Evolutionary conservation across 2,797 vertebrate genomes (phyloP).

Genomic region (Gastrophryne carolinensis): DNA sequence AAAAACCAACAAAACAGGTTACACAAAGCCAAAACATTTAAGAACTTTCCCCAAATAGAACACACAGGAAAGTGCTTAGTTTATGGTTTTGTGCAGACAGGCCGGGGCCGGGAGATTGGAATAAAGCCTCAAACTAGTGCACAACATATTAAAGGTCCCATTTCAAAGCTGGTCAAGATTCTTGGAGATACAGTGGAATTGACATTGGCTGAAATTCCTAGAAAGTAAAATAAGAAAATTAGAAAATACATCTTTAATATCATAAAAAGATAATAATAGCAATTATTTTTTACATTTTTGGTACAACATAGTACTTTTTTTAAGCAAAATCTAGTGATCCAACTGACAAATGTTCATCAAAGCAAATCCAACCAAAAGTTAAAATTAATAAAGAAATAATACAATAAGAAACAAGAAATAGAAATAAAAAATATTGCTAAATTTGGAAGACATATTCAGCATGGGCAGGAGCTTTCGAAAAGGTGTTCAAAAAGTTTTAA

Average conservation of each 20-base stretch:
- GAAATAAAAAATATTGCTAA: too few relatives aligned
- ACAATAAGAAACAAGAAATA: neutral
- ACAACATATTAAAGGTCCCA: neutral
- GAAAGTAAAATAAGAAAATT: neutral
- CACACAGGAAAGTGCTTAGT: slow-evolving; percentile 12
- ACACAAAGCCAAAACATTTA: slow-evolving; percentile 23
- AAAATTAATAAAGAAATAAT: neutral
- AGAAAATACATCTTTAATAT: neutral
- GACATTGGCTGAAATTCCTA: neutral
- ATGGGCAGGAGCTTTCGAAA: too few relatives aligned
- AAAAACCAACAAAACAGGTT: neutral
- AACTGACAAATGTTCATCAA: too few relatives aligned
- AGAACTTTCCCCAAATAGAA: slow-evolving; percentile 3
- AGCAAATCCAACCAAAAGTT: neutral
- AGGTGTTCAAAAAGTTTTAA: too few relatives aligned
- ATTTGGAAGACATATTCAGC: too few relatives aligned
- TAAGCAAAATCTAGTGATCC: too few relatives aligned
- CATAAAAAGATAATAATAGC: neutral
- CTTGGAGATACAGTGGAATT: neutral
- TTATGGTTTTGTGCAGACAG: slow-evolving; percentile 2
- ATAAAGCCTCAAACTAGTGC: neutral
- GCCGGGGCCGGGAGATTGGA: too few relatives aligned
- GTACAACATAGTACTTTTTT: too few relatives aligned
- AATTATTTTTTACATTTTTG: too few relatives aligned
- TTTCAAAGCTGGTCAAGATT: neutral